Conservation (phyloP, 2,113 vertebrate genomes). For the Albula goreensis region DNA sequence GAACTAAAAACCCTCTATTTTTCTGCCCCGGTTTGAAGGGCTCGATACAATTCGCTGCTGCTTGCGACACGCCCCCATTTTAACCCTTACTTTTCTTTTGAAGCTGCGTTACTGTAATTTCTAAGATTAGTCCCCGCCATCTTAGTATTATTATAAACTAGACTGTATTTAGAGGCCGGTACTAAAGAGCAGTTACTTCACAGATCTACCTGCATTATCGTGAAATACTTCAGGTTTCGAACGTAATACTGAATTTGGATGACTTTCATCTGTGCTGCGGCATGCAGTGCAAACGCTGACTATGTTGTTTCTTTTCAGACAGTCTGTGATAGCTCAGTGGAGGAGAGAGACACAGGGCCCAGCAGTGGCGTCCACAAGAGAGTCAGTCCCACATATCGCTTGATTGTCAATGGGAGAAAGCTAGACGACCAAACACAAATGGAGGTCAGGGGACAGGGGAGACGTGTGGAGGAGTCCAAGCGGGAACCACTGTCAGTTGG, state of each 20-base stretch:
- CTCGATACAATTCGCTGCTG: neutral
- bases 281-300: neutral
- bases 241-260: neutral
- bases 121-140: neutral
- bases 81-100: neutral
- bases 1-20: neutral
- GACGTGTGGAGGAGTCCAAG: slow-evolving; percentile 53
- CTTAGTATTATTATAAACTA: neutral
- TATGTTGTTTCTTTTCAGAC: slow-evolving; percentile 44
- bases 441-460: slow-evolving; percentile 63
- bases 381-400: slow-evolving; percentile 63
- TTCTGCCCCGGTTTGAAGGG: neutral
- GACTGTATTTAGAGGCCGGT: neutral
- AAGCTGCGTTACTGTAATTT: neutral
- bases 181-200: neutral
- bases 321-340: slow-evolving; percentile 43
- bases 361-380: slow-evolving; percentile 63
- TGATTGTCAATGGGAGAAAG: slow-evolving; percentile 57
- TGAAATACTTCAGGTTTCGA: neutral
- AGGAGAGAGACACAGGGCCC: slow-evolving; percentile 56
- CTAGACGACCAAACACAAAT: slow-evolving; percentile 62
- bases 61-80: slow-evolving; percentile 19
- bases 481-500: slow-evolving; percentile 42
- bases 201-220: neutral
- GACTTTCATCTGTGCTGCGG: neutral